A percentile compares a stretch with the other conserved stretches of the same genome.
Conservation (phyloP, 2,797 vertebrate species). For the Pseudomugil tenellus region DNA sequence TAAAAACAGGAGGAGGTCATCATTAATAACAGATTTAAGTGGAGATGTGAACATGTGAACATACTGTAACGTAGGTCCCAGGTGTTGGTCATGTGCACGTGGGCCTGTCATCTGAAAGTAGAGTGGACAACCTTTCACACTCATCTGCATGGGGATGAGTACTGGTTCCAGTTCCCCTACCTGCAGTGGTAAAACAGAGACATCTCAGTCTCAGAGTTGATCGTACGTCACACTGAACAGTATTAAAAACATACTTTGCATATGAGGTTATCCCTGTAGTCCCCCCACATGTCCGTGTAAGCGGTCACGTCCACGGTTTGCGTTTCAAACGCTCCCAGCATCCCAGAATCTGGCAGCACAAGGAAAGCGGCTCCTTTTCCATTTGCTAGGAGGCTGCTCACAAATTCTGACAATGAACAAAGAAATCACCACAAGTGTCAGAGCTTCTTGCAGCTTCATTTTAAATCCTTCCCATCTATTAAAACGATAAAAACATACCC, state of each 20-base stretch:
- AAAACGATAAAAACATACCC: conserved; percentile 58
- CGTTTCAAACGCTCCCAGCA: conserved; percentile 84
- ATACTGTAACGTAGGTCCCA: conserved; percentile 83
- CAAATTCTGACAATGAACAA: conserved; percentile 80
- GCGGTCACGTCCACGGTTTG: conserved; percentile 84
- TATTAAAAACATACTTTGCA: conserved; percentile 83
- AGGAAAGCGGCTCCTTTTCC: conserved; percentile 90
- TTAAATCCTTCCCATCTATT: neutral
- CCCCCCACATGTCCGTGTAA: conserved; percentile 94
- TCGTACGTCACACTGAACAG: neutral
- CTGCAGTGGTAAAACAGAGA: conserved; percentile 64
- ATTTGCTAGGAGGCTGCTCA: conserved; percentile 81
- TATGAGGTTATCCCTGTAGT: conserved; percentile 89
- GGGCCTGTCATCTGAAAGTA: conserved; percentile 88
- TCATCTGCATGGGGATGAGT: conserved; percentile 86
- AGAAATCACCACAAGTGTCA: conserved; percentile 3
- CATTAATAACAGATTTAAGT: neutral
- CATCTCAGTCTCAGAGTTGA: neutral
- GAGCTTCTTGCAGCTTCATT: neutral
- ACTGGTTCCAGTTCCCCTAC: conserved; percentile 84
- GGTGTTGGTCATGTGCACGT: conserved; percentile 67
- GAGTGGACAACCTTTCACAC: conserved; percentile 90
- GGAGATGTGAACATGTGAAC: conserved; percentile 4
- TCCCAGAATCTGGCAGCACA: conserved; percentile 77
- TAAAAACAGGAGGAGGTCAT: neutral